phyloP scores from a whole-genome alignment of 1,140 invertebrate genomes.

The Zaprionus capensis region DNA sequence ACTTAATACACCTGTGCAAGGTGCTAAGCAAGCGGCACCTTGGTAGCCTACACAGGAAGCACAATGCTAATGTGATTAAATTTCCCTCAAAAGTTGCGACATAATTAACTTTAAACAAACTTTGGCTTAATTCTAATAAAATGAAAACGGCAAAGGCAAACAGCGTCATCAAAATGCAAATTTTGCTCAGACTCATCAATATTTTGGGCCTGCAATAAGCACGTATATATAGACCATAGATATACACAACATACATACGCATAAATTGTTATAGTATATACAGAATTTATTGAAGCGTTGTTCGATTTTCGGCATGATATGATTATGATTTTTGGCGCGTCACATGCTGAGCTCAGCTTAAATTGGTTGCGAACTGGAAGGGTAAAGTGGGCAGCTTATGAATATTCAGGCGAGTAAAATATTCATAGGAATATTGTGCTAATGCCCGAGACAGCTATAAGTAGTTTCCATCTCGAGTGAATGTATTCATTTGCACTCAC shows the following conservation, averaged over 20 bases:
- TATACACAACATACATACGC: background rate
- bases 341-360: background rate
- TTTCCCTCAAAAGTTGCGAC: conserved; percentile 22
- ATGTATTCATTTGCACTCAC: conserved; percentile 39
- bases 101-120: conserved; percentile 49
- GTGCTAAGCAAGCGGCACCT: background rate
- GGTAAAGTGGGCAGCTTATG: background rate
- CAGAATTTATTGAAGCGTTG: conserved; percentile 11
- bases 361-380: background rate
- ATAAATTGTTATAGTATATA: background rate
- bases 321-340: background rate
- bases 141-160: background rate
- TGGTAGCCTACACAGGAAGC: background rate
- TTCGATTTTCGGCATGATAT: conserved; percentile 13
- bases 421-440: conserved; percentile 6
- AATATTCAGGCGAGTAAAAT: conserved; percentile 2
- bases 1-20: background rate
- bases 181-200: conserved; percentile 14
- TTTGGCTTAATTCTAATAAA: conserved; percentile 47
- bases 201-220: background rate
- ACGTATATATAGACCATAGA: background rate
- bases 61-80: conserved; percentile 38
- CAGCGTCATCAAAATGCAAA: conserved; percentile 47
- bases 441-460: background rate
- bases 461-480: conserved; percentile 22